Conservation (phyloP, 2,888 invertebrate species). For the Spodoptera picta region DNA sequence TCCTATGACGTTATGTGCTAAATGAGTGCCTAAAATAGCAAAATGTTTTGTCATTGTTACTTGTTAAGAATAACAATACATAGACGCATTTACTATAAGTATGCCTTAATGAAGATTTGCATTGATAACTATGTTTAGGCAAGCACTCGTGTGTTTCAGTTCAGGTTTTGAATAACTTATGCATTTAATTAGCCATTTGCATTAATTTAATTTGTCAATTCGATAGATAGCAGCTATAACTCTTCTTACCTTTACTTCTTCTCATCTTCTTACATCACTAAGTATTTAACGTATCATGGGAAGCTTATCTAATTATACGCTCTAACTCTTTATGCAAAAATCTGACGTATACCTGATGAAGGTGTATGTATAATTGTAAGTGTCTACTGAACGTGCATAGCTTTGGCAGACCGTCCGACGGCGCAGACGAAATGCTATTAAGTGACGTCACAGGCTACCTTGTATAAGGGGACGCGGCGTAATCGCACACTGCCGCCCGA, state of each 20-base stretch:
- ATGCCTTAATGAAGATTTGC: conserved; percentile 3
- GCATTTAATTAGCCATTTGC: not conserved
- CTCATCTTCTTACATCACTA: too few species aligned
- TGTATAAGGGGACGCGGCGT: conserved; percentile 72
- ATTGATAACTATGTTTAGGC: not conserved
- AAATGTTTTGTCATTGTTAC: conserved; percentile 28
- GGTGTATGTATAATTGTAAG: conserved; percentile 12
- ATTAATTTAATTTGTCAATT: not conserved
- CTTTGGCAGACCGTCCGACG: conserved; percentile 78
- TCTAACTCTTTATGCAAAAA: too few species aligned
- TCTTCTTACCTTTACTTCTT: too few species aligned
- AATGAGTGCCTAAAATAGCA: conserved; percentile 8
- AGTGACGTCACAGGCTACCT: conserved; percentile 80
- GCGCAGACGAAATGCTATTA: conserved; percentile 76
- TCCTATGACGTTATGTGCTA: conserved; percentile 8
- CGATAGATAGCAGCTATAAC: too few species aligned
- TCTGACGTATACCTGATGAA: too few species aligned
- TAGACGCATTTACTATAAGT: conserved; percentile 13
- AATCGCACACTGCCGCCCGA: conserved; percentile 57
- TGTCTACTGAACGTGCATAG: conserved; percentile 33
- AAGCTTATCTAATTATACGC: too few species aligned
- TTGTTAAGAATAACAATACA: conserved; percentile 38
- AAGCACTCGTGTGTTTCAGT: not conserved
- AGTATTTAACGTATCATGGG: too few species aligned
- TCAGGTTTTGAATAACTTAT: conserved; percentile 1